A percentile compares a stretch with the other conserved stretches of the same genome.
phyloP scores from a whole-genome alignment of 1,140 invertebrate genomes.

The Aphelinus atriplicis region DNA sequence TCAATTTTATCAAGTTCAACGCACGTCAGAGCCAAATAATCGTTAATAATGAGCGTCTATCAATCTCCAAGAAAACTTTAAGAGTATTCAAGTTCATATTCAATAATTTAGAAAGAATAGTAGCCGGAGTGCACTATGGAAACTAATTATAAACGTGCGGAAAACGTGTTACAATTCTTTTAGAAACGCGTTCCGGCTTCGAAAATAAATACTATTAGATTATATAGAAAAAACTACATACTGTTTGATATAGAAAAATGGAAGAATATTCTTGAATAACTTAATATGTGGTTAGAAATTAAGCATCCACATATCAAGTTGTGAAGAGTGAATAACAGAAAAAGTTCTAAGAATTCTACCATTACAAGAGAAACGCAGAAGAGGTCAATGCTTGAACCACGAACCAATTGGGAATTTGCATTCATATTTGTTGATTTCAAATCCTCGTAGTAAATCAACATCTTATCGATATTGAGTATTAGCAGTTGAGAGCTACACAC shows the following conservation, averaged over 20 bases:
- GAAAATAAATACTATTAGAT: conserved; percentile 8
- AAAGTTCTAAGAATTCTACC: conserved; percentile 17
- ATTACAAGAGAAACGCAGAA: conserved; percentile 34
- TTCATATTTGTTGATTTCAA: neutral
- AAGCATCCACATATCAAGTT: too few species aligned
- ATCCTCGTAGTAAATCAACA: neutral
- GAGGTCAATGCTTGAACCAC: conserved; percentile 37
- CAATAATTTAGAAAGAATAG: too few species aligned
- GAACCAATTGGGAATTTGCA: conserved; percentile 40
- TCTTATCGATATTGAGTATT: neutral
- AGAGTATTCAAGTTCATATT: too few species aligned
- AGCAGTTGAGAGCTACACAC: conserved; percentile 7
- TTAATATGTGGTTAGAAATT: too few species aligned
- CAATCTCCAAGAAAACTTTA: neutral
- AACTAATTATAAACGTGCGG: too few species aligned
- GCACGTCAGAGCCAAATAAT: conserved; percentile 19
- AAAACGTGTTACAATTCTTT: too few species aligned
- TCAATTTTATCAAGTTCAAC: neutral
- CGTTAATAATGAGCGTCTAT: neutral
- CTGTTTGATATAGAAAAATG: too few species aligned
- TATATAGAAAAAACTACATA: too few species aligned
- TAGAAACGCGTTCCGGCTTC: neutral
- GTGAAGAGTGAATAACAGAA: too few species aligned
- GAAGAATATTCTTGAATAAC: too few species aligned
- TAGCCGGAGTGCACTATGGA: too few species aligned